phyloP scores from a whole-genome alignment of 2,113 vertebrate genomes.

The Eolophus roseicapilla region DNA sequence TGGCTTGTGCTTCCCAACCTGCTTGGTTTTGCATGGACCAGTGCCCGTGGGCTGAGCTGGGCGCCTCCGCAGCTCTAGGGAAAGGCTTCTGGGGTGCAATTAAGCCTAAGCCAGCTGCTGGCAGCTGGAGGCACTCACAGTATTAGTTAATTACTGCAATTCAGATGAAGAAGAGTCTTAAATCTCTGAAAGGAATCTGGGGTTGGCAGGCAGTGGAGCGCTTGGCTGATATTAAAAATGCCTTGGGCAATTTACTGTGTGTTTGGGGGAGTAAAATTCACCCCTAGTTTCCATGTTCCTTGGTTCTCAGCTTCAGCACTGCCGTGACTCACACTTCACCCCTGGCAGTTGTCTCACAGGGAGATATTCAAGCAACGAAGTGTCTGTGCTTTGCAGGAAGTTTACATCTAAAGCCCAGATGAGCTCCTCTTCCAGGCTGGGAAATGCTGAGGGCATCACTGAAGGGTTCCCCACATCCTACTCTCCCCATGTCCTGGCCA shows the following conservation, averaged over 20 bases:
- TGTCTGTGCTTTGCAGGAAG: not conserved
- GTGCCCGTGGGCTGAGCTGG: not conserved
- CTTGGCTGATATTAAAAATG: not conserved
- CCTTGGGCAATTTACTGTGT: not conserved
- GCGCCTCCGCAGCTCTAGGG: not conserved
- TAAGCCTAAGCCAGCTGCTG: slow-evolving; percentile 44
- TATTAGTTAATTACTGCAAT: slow-evolving; percentile 33
- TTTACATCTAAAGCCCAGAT: not conserved
- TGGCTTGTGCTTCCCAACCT: not conserved
- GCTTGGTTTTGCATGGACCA: not conserved
- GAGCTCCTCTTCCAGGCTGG: not conserved
- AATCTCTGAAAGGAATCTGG: slow-evolving; percentile 7
- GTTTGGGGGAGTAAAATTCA: not conserved
- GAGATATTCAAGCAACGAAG: not conserved
- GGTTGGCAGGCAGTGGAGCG: not conserved
- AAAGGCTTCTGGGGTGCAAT: not conserved
- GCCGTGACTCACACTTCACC: not conserved
- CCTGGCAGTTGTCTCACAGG: accelerated
- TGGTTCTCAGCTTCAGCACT: not conserved
- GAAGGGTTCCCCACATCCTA: not conserved
- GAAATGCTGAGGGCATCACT: not conserved
- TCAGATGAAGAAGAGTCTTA: slow-evolving; percentile 6
- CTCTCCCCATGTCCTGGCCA: accelerated
- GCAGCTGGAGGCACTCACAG: slow-evolving; percentile 42
- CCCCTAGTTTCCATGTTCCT: not conserved